These are phyloP conservation scores for Neodiprion lecontei DNA, from an alignment of 1,140 invertebrate genomes.

Conservation along the genomic window DNA sequence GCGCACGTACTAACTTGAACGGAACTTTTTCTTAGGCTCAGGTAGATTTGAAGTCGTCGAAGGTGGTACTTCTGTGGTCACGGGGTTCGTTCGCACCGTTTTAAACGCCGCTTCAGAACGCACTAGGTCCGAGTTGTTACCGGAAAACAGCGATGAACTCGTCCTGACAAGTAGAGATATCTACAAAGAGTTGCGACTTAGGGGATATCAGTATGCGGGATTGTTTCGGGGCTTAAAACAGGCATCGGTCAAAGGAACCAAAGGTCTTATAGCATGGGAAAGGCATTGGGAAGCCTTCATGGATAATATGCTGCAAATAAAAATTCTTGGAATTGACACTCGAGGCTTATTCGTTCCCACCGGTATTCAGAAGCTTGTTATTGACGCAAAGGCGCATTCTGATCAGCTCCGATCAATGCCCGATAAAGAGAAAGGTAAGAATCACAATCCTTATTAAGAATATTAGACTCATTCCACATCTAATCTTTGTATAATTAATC, in stretches of 20 bases:
- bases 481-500: too few species aligned
- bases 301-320: constrained; percentile 87
- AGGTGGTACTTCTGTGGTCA: constrained; percentile 73
- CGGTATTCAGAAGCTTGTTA: constrained; percentile 76
- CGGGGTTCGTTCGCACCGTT: constrained; percentile 69
- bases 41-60: constrained; percentile 71
- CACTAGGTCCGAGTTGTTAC: constrained; percentile 26
- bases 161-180: constrained; percentile 71
- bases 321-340: constrained; percentile 74
- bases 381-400: constrained; percentile 72
- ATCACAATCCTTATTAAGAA: neutral
- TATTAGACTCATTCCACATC: too few species aligned
- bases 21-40: constrained; percentile 33
- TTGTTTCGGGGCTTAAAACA: constrained; percentile 70
- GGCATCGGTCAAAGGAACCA: constrained; percentile 56
- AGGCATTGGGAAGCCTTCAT: constrained; percentile 87
- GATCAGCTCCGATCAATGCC: neutral
- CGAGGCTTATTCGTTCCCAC: constrained; percentile 80
- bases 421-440: neutral
- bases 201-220: constrained; percentile 89
- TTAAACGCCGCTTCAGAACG: constrained; percentile 55
- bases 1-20: too few species aligned
- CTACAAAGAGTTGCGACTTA: constrained; percentile 85
- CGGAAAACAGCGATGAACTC: constrained; percentile 22
- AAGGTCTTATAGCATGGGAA: constrained; percentile 67